Evolutionary conservation across 2,888 invertebrate species (phyloP), one percentile per base, ranked within the genome.

Genomic region (Pterobdella sp.): DNA sequence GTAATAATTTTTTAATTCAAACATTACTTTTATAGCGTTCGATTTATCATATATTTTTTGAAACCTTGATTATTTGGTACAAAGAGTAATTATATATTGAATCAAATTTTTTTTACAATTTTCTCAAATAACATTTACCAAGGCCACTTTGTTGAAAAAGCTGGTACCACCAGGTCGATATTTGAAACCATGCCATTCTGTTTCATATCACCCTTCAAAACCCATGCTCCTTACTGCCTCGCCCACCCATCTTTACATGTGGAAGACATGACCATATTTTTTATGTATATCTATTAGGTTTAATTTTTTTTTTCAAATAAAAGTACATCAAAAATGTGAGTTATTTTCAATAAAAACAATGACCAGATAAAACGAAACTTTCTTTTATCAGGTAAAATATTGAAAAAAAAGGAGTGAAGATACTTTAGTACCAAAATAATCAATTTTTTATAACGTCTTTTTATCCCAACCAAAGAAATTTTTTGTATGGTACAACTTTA

Each of bases 151-250:
- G 0, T 77, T 81, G 2, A 79, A 80, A 36, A 82, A 81, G 72
- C 76, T 84, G 42, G 75, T 78, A 73, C 86, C 87, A 73, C 75
- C 76, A 31, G 82, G 86, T 32, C 87, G 87, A 69, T n/a, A n/a
- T n/a, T 87, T 87, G 74, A 89, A 90, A 0, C 88, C 93, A 0
- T 31, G 52, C 37, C 90, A 92, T 76, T 93, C 94, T 0, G 78
- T 95, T 31, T 88, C 88, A 76, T 88, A 90, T 75, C 94, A 94
- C 86, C 94, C 94, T 0, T 88, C 87, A 26, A 88, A 89, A 77
- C 88, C 88, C 78, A 86, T 86, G 78, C 84, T 93, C 42, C 79
- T 93, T 31, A 89, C 90, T n/a, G 90, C 91, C 0, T 88, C 88
- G 77, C 90, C 89, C 77, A 88, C 88, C 79, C 88, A 88, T 68